Percentiles rank a stretch among this genome's conserved stretches.
Conservation (phyloP, 2,797 vertebrate genomes). For the Phalanger gymnotis region DNA sequence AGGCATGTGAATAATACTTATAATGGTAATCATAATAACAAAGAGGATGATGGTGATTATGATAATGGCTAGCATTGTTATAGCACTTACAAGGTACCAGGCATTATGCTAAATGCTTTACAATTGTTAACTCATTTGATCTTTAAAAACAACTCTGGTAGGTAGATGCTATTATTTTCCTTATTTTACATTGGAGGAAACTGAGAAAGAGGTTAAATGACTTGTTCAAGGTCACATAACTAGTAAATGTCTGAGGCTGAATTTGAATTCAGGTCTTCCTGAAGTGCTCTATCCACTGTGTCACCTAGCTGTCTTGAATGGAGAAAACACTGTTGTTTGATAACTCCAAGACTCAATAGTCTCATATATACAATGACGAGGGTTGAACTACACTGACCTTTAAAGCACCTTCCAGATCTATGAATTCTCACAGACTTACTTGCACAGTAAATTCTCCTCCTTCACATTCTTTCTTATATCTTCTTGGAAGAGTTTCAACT, state of each 20-base stretch:
- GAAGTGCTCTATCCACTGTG: not conserved
- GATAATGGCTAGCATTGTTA: not conserved
- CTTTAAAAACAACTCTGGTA: not conserved
- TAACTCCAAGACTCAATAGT: not conserved
- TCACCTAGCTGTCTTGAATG: not conserved
- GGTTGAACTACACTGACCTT: not conserved
- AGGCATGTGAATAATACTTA: not conserved
- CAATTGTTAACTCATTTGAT: not conserved
- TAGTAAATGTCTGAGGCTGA: not conserved
- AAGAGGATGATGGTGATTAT: too few relatives aligned
- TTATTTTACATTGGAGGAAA: not conserved
- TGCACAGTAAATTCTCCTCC: conserved; percentile 83
- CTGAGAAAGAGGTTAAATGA: not conserved
- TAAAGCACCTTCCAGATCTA: not conserved
- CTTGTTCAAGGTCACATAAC: not conserved
- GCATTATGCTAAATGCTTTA: not conserved
- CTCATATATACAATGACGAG: not conserved
- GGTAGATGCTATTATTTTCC: not conserved
- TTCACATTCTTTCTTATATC: conserved; percentile 91
- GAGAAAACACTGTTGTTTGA: not conserved
- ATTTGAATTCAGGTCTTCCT: not conserved
- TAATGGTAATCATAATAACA: not conserved
- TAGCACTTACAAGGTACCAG: not conserved
- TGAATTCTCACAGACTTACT: conserved; percentile 76
- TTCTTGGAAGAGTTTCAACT: conserved; percentile 96